Percentiles rank a stretch among this genome's conserved stretches.
These are phyloP conservation scores for Paramuricea clavata DNA, from an alignment of 92 coral and sea anemone genomes.

Conservation along the genomic window DNA sequence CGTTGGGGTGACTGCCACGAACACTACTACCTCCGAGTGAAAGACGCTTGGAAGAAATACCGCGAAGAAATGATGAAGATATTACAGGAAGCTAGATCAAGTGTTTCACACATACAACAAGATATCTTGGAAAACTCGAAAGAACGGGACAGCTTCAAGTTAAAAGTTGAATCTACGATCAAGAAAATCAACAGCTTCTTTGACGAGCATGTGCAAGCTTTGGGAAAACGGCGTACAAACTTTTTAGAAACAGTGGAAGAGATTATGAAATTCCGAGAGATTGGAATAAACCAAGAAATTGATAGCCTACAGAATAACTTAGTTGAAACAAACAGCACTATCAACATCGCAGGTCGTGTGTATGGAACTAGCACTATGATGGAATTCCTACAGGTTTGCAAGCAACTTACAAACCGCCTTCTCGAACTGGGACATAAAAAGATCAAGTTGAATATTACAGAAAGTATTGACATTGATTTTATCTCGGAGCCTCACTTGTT, in stretches of 20 bases:
- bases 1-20: constrained; percentile 56
- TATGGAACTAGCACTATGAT: constrained; percentile 47
- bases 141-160: constrained; percentile 37
- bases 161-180: constrained; percentile 45
- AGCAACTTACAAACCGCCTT: constrained; percentile 39
- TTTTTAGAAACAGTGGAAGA: constrained; percentile 47
- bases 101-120: constrained; percentile 31
- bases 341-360: constrained; percentile 47
- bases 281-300: constrained; percentile 54
- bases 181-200: constrained; percentile 51
- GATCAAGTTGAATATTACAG: constrained; percentile 19
- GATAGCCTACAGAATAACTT: constrained; percentile 44
- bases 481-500: constrained; percentile 32
- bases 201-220: constrained; percentile 38
- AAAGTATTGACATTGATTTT: constrained; percentile 42
- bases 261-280: constrained; percentile 41
- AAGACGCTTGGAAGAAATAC: constrained; percentile 52
- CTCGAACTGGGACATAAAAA: constrained; percentile 35
- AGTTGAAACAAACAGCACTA: constrained; percentile 46
- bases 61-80: constrained; percentile 55
- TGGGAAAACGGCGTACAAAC: constrained; percentile 40
- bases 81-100: constrained; percentile 28
- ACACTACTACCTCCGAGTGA: constrained; percentile 47
- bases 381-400: constrained; percentile 47
- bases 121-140: constrained; percentile 47